Percentiles rank a stretch among this genome's conserved stretches.
Conservation (phyloP, 2,888 invertebrate genomes). For the Julus scandinavius region DNA sequence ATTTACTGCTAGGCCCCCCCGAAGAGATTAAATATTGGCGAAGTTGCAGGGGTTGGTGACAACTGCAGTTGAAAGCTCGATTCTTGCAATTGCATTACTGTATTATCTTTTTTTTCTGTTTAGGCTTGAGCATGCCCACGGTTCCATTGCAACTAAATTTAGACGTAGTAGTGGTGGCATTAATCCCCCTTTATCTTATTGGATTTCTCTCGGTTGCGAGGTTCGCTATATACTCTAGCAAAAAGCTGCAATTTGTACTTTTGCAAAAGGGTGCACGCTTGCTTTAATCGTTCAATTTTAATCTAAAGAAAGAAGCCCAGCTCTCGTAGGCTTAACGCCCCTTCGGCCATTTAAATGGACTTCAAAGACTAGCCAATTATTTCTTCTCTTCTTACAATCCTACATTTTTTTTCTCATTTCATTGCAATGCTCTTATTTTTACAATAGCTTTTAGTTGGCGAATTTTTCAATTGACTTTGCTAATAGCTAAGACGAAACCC, state of each 20-base stretch:
- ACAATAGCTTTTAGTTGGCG: not conserved
- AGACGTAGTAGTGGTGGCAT: not conserved
- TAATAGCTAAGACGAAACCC: not conserved
- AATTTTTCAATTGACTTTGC: not conserved
- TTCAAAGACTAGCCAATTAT: not conserved
- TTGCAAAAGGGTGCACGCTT: not conserved
- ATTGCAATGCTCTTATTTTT: not conserved
- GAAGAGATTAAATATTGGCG: not conserved
- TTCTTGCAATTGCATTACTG: not conserved
- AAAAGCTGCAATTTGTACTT: not conserved
- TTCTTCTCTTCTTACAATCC: not conserved
- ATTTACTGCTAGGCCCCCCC: not conserved
- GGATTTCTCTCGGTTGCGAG: not conserved
- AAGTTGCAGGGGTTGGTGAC: not conserved
- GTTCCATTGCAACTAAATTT: not conserved
- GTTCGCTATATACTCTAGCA: not conserved
- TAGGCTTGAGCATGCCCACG: not conserved
- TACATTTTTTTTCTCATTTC: not conserved
- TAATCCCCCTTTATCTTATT: conserved; percentile 15
- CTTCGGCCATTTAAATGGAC: conserved; percentile 30
- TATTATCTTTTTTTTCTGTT: not conserved
- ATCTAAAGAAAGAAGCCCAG: not conserved
- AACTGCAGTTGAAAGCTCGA: not conserved
- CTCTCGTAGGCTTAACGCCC: conserved; percentile 6
- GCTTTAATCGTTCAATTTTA: not conserved